Base-by-base conservation (phyloP, 2,888 invertebrate species). In the Acleris literana region DNA sequence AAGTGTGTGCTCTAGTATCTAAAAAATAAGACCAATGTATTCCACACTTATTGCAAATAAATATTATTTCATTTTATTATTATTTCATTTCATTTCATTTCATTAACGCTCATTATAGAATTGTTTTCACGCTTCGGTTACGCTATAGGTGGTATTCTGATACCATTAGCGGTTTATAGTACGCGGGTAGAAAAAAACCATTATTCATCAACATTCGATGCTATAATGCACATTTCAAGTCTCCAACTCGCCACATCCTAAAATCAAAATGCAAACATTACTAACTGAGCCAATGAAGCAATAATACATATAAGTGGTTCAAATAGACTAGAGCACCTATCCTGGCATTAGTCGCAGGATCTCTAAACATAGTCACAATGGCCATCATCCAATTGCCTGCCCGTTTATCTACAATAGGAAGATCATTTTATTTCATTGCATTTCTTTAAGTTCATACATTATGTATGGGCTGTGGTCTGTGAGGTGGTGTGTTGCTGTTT, bases 301-400 rank as follows among this genome's bases (percentile, higher is more conserved):
- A 79, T 88, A 90, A 90, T 89, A 83, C 81, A 75, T 75, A 77
- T 88, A 88, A 89, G 88, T 88, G 88, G 85, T 77, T 78, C 74
- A 78, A 85, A 81, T 85, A 76, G 77, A 69, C 73, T 75, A 77
- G 77, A 80, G 85, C 86, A 88, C 88, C 88, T 89, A 86, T 84
- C 85, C 84, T 81, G 80, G 76, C 82, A 86, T 87, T 85, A 86
- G 81, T 76, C 79, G 87, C 91, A 91, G 92, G 92, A 92, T 84
- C 91, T 92, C 92, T 92, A 92, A 91, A 91, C 91, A 90, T 92
- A 90, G 91, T 83, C 86, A 91, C 92, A 92, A 92, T 90, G 84
- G 87, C 81, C 84, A 92, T 92, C 91, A 92, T 92, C 86, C 92
- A 92, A 92, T 92, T 92, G 91, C 86, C 83, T 82, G 87, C 74